Evolutionary conservation across 2,797 vertebrate species (phyloP).

Genomic region (Schizopygopsis malacanthus): DNA sequence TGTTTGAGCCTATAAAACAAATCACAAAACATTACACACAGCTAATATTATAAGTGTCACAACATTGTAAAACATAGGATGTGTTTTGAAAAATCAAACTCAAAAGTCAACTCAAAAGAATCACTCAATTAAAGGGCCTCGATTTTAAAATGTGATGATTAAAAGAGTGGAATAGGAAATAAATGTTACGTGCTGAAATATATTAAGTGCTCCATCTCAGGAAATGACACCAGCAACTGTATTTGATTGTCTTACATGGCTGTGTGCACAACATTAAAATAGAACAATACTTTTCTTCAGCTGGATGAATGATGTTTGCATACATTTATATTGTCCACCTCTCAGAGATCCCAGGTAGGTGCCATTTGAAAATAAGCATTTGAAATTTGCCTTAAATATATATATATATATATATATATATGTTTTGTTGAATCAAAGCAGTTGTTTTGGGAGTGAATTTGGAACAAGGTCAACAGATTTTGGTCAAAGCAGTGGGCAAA

Average conservation of each 20-base stretch:
- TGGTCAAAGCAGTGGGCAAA: slow-evolving; percentile 26
- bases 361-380: background rate
- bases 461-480: background rate
- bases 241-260: background rate
- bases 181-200: background rate
- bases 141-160: background rate
- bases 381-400: too few species aligned
- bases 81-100: background rate
- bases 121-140: background rate
- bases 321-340: slow-evolving; percentile 20
- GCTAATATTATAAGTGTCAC: background rate
- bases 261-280: background rate
- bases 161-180: background rate
- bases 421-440: slow-evolving; percentile 14
- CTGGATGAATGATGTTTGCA: slow-evolving; percentile 2
- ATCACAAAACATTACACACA: background rate
- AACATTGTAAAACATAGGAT: background rate
- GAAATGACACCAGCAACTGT: slow-evolving; percentile 29
- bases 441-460: slow-evolving; percentile 30
- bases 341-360: slow-evolving; percentile 9
- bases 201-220: background rate
- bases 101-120: too few species aligned
- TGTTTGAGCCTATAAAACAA: background rate
- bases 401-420: too few species aligned
- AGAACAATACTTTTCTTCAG: background rate